phyloP scores from a whole-genome alignment of 2,797 vertebrate genomes.

The Psittacula echo region DNA sequence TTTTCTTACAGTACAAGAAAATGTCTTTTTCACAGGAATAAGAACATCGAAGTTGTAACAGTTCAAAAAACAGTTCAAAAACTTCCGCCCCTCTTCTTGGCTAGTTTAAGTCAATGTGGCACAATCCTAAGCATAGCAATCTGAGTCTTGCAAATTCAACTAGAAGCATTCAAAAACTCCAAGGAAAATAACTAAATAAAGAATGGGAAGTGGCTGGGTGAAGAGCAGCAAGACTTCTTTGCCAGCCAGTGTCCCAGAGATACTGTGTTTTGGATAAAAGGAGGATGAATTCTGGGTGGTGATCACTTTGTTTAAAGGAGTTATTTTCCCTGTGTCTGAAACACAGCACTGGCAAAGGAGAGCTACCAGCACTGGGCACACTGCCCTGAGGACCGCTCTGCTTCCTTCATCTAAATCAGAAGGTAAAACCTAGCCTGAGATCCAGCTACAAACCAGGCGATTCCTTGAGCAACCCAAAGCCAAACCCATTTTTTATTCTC shows the following conservation, averaged over 20 bases:
- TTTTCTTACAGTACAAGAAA: background rate
- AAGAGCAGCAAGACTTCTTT: background rate
- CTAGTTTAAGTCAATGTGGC: background rate
- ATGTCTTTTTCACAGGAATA: background rate
- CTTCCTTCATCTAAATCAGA: background rate
- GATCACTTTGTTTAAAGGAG: background rate
- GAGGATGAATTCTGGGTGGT: background rate
- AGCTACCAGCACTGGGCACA: accelerated
- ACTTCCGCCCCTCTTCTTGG: background rate
- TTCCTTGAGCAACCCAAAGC: background rate
- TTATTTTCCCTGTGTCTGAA: background rate
- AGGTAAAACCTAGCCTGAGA: background rate
- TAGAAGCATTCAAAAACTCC: background rate
- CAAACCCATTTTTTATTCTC: background rate
- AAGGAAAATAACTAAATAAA: background rate
- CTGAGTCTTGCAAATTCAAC: background rate
- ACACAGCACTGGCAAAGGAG: background rate
- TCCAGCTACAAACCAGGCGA: background rate
- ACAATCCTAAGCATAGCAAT: background rate
- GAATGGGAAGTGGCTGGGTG: background rate
- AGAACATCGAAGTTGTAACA: background rate
- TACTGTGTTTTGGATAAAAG: background rate
- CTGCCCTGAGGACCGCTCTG: background rate
- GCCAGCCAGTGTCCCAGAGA: background rate
- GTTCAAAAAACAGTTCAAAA: background rate